Evolutionary conservation across 1,140 invertebrate species (phyloP).

Genomic region (Hesperophylax magnus): DNA sequence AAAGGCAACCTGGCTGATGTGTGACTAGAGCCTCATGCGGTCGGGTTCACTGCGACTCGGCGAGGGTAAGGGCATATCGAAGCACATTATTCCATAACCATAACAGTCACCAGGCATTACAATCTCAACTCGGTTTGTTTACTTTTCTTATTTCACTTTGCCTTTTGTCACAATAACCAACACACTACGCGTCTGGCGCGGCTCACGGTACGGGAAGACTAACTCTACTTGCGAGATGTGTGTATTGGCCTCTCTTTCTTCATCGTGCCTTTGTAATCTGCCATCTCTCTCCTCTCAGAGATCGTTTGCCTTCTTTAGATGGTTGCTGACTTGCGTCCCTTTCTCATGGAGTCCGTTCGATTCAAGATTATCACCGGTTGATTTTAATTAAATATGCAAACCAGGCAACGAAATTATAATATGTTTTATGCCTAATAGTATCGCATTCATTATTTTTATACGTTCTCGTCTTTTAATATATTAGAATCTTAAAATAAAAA

Average conservation of each 20-base stretch:
- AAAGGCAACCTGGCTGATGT: not conserved
- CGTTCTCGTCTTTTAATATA: no score
- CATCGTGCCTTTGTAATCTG: not conserved
- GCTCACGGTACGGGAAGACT: constrained; percentile 24
- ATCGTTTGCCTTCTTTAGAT: constrained; percentile 27
- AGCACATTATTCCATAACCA: no score
- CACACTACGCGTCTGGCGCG: not conserved
- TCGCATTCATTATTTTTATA: no score
- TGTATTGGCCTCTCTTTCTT: constrained; percentile 17
- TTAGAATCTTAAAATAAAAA: no score
- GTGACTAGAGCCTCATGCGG: constrained; percentile 1
- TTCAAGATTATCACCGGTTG: not conserved
- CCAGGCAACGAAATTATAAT: no score
- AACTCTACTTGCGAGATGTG: constrained; percentile 11
- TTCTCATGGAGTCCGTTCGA: constrained; percentile 6
- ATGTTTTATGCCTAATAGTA: no score
- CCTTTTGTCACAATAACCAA: constrained; percentile 4
- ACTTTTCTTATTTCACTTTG: constrained; percentile 15
- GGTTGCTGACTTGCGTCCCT: not conserved
- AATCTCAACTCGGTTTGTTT: constrained; percentile 15
- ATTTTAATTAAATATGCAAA: no score
- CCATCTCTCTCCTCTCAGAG: constrained; percentile 12
- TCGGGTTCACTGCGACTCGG: not conserved
- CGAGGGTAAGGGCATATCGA: not conserved
- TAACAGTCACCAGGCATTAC: constrained; percentile 21